Percentiles rank a stretch among this genome's conserved stretches.
Evolutionary conservation across 2,113 vertebrate genomes (phyloP).

Genomic region (Myxocyprinus asiaticus): DNA sequence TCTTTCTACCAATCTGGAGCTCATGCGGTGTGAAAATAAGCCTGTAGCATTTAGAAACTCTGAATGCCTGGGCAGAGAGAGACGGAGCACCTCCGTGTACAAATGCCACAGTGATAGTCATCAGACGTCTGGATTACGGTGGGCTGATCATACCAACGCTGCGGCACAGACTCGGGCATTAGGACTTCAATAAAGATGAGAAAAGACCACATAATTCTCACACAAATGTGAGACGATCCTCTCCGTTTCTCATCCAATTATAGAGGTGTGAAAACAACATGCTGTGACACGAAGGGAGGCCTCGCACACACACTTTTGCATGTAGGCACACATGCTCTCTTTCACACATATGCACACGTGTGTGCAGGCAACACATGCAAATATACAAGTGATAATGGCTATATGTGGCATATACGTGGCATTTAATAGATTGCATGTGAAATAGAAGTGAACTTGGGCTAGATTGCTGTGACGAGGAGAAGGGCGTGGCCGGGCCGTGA

Average conservation of each 20-base stretch:
- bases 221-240: slow-evolving; percentile 36
- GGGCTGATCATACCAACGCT: slow-evolving; percentile 42
- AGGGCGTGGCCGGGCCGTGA: too few relatives aligned
- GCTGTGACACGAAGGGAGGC: slow-evolving; percentile 32
- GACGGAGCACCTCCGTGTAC: slow-evolving; percentile 35
- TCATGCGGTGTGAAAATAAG: slow-evolving; percentile 42
- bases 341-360: not conserved
- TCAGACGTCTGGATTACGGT: slow-evolving; percentile 38
- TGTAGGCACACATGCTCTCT: not conserved
- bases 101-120: slow-evolving; percentile 50
- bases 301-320: slow-evolving; percentile 31
- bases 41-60: slow-evolving; percentile 42
- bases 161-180: not conserved
- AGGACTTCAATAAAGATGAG: slow-evolving; percentile 26
- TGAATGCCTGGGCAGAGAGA: not conserved
- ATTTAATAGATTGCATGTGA: too few relatives aligned
- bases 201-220: slow-evolving; percentile 21
- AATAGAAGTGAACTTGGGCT: too few relatives aligned
- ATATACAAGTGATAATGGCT: slow-evolving; percentile 45
- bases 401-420: slow-evolving; percentile 37
- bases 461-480: too few relatives aligned
- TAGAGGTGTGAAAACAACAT: slow-evolving; percentile 52
- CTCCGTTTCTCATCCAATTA: slow-evolving; percentile 51
- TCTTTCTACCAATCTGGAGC: slow-evolving; percentile 18
- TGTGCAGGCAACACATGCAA: too few relatives aligned